phyloP scores from a whole-genome alignment of 1,140 invertebrate species.

The Gryon sp. region DNA sequence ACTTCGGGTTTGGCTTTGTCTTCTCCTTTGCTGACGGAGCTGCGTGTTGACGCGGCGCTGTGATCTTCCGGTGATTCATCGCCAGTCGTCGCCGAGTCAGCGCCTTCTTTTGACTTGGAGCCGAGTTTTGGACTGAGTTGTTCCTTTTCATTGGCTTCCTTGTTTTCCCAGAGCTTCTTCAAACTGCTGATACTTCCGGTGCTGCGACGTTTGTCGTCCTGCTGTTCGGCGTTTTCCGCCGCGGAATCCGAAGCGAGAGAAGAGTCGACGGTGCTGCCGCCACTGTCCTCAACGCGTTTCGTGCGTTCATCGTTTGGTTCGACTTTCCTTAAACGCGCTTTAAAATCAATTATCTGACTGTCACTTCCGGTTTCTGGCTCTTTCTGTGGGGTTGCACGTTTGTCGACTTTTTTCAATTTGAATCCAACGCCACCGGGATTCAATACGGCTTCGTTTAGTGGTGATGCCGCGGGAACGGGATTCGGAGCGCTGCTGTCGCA shows the following conservation, averaged over 20 bases:
- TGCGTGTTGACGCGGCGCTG: constrained; percentile 74
- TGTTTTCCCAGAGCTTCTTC: constrained; percentile 94
- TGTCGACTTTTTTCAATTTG: constrained; percentile 85
- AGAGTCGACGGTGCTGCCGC: constrained; percentile 71
- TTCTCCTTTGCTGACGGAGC: constrained; percentile 73
- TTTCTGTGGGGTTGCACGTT: constrained; percentile 75
- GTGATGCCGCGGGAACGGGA: constrained; percentile 55
- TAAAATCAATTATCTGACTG: constrained; percentile 89
- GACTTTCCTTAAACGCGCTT: constrained; percentile 90
- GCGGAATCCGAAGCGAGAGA: constrained; percentile 69
- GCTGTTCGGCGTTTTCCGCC: constrained; percentile 82
- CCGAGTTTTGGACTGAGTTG: constrained; percentile 84
- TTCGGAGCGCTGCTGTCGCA: neutral
- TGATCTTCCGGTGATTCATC: constrained; percentile 80
- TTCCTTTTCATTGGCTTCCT: constrained; percentile 80
- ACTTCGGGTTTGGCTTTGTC: constrained; percentile 82
- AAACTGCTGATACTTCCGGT: constrained; percentile 95
- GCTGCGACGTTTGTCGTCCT: constrained; percentile 92
- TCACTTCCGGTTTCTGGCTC: constrained; percentile 81
- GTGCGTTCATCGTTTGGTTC: constrained; percentile 80
- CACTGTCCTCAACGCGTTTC: constrained; percentile 72
- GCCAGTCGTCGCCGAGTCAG: constrained; percentile 69
- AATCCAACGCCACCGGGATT: constrained; percentile 69
- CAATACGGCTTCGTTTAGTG: constrained; percentile 61
- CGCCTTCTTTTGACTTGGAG: constrained; percentile 70